Percentiles rank a stretch among this genome's conserved stretches.
These are phyloP conservation scores for Daktulosphaira vitifoliae DNA, from an alignment of 1,140 invertebrate species.

Conservation along the genomic window DNA sequence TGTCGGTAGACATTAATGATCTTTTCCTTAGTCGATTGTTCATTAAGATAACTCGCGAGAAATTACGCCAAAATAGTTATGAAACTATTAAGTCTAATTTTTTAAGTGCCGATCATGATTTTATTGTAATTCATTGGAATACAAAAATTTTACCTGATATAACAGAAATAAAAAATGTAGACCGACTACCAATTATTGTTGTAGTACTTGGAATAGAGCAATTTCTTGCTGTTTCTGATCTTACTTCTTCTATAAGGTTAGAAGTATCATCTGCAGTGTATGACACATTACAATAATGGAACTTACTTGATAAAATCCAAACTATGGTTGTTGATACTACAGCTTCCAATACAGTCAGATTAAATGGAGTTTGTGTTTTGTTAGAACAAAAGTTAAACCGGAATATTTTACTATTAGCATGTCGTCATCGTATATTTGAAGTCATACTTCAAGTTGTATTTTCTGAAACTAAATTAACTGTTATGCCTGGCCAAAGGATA, in stretches of 20 bases:
- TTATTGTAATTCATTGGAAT: constrained; percentile 27
- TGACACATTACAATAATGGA: constrained; percentile 16
- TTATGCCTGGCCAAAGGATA: no score
- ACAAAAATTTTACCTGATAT: constrained; percentile 36
- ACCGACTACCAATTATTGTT: background rate
- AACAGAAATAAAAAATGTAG: background rate
- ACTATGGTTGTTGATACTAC: constrained; percentile 25
- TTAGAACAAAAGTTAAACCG: no score
- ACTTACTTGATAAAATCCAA: constrained; percentile 1
- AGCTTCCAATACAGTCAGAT: constrained; percentile 22
- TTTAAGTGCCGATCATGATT: background rate
- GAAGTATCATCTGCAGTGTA: no score
- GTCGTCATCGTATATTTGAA: no score
- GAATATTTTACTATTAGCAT: no score
- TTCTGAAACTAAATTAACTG: no score
- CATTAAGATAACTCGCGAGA: constrained; percentile 34
- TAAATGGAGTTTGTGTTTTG: no score
- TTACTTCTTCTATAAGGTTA: background rate
- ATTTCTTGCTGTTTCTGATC: background rate
- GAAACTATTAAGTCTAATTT: background rate
- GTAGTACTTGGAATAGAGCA: background rate
- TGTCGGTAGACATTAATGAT: constrained; percentile 28
- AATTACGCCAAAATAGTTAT: constrained; percentile 23
- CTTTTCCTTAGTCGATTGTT: constrained; percentile 35
- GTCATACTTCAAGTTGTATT: no score